These are phyloP conservation scores for Amphiura filiformis DNA, from an alignment of 35 echinoderm and acorn worm species.

Conservation along the genomic window DNA sequence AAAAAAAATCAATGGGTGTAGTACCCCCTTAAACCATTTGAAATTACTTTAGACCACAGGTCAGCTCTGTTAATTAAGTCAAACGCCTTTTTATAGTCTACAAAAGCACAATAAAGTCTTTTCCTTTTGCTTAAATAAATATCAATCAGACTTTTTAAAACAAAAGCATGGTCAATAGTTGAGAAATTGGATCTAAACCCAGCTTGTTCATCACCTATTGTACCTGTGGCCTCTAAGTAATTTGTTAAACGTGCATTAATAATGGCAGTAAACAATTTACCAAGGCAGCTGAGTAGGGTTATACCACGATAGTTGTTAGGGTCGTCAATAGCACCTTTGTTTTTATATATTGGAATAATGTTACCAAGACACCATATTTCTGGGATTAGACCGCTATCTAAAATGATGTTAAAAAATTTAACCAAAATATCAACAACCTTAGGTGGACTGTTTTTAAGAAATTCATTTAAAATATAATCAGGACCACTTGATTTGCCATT, in stretches of 20 bases:
- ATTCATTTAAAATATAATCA: conserved; percentile 40
- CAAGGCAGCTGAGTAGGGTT: conserved; percentile 24
- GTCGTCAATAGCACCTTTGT: conserved; percentile 9
- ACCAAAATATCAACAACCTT: not conserved
- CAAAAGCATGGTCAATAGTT: conserved; percentile 38
- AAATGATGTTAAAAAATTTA: conserved; percentile 24
- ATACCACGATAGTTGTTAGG: conserved; percentile 23
- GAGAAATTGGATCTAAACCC: conserved; percentile 45
- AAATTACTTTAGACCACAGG: conserved; percentile 56
- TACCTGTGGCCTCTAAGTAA: conserved; percentile 7
- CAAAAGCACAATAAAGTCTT: conserved; percentile 53
- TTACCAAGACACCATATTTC: conserved; percentile 12
- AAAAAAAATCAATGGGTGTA: too few species aligned
- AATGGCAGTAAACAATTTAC: conserved; percentile 43
- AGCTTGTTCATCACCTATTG: conserved; percentile 37
- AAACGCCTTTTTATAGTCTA: conserved; percentile 68
- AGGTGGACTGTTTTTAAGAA: conserved; percentile 16
- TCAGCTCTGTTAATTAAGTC: conserved; percentile 42
- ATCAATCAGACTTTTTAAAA: conserved; percentile 30
- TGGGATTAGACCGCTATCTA: conserved; percentile 18
- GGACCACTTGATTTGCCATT: conserved; percentile 24
- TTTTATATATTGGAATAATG: conserved; percentile 14
- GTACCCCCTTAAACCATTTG: conserved; percentile 40
- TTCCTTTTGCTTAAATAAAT: conserved; percentile 25
- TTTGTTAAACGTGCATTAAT: conserved; percentile 26